Percentiles rank a stretch among this genome's conserved stretches.
phyloP scores from a whole-genome alignment of 2,888 invertebrate genomes.

The Pristionchus mayeri region DNA sequence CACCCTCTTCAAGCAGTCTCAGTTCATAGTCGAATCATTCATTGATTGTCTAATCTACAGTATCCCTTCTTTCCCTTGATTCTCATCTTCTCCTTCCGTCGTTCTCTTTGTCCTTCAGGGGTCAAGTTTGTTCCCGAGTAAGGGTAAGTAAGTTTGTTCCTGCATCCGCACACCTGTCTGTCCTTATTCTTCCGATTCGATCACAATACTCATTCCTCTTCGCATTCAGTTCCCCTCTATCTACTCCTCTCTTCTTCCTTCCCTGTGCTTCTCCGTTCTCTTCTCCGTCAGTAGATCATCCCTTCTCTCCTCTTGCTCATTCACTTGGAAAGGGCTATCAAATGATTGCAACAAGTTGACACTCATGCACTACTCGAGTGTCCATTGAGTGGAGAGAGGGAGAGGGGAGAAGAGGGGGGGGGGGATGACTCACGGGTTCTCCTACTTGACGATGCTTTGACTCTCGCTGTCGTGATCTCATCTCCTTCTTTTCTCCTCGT shows the following conservation, averaged over 20 bases:
- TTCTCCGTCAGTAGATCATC: background rate
- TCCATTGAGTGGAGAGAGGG: background rate
- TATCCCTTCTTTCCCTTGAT: background rate
- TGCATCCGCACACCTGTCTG: background rate
- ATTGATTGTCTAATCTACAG: background rate
- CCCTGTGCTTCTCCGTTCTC: background rate
- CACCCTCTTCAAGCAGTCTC: background rate
- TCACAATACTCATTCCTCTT: background rate
- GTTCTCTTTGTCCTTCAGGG: too few relatives aligned
- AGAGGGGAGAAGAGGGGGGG: background rate
- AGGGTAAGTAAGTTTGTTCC: too few relatives aligned
- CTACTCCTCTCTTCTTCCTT: background rate
- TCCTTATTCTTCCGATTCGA: background rate
- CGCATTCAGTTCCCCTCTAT: background rate
- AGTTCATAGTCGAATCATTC: background rate
- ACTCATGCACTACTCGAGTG: constrained; percentile 27
- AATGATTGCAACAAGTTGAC: constrained; percentile 1
- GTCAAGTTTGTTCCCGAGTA: background rate
- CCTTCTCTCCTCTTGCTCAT: background rate
- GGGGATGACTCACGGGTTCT: background rate
- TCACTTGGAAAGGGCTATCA: constrained; percentile 7
- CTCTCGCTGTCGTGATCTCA: background rate
- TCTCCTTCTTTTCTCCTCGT: background rate
- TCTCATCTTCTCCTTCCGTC: background rate
- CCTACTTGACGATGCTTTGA: background rate